Base-by-base conservation (phyloP, 2,797 vertebrate genomes). In the Lophotriccus pileatus region DNA sequence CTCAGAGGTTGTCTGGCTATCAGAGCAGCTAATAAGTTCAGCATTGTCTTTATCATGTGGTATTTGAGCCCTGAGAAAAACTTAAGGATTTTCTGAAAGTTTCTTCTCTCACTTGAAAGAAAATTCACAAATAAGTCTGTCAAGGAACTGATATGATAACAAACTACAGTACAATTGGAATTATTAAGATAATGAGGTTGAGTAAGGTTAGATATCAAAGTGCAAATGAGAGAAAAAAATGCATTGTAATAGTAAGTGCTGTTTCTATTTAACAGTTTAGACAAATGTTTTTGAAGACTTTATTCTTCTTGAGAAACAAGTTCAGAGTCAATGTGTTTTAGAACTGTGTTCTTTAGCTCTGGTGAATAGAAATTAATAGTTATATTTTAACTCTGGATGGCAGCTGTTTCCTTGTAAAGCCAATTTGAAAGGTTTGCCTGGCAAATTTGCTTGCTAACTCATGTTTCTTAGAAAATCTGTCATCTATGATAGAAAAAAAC, bases 21-120 rank as follows among this genome's bases (percentile, higher is more conserved):
- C 27, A 44, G 25, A 83, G 39, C 21, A 44, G 16, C 6, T 62
- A 44, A 13, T 47, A 44, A 18, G 53, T 74, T 95, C n/a, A 73
- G 27, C 4, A 7, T 37, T 62, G 60, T 47, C 37, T 56, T 79
- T 70, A 59, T 58, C 16, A 63, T 14, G 28, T 32, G 18, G 12
- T 32, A 63, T 34, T 27, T 76, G 28, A 89, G 17, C 25, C 21
- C 21, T 64, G 50, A 82, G 53, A 82, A 89, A 43, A 84, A 28
- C 77, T 92, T 94, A 88, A 92, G 53, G 58, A 82, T 93, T 91
- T 89, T 84, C 32, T 75, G 70, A 84, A 94, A 94, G 53, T 47
- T 49, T 11, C 47, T 82, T 74, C 39, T 93, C 62, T 91, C 32
- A 36, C 88, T 53, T 89, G 50, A 92, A 73, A 91, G 63, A 53